Conservation (phyloP, 2,113 vertebrate species). For the Actenoides lindsayi region DNA sequence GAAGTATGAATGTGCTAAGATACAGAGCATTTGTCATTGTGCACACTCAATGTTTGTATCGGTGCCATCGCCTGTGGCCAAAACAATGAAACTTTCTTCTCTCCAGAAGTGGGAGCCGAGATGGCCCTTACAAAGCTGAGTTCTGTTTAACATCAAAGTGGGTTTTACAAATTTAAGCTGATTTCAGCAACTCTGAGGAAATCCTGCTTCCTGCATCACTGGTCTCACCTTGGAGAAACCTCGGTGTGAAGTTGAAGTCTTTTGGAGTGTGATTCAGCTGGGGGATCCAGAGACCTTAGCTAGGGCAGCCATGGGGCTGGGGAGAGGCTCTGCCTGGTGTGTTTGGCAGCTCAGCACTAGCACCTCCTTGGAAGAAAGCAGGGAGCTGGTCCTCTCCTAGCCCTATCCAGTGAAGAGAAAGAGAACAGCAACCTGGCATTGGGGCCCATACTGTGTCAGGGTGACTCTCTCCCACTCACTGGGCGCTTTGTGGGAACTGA, state of each 20-base stretch:
- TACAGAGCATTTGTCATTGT: background rate
- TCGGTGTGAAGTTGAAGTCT: background rate
- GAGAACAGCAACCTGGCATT: rapidly evolving
- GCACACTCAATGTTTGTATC: background rate
- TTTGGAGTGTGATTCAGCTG: too few relatives aligned
- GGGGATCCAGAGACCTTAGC: rapidly evolving
- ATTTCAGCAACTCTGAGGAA: background rate
- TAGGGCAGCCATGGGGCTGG: rapidly evolving
- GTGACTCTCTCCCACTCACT: background rate
- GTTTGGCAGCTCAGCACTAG: background rate
- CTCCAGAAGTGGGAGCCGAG: background rate
- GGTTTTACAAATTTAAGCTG: background rate
- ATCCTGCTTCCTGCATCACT: background rate
- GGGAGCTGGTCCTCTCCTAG: background rate
- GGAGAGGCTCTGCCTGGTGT: background rate
- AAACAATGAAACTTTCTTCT: background rate
- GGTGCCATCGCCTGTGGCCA: background rate
- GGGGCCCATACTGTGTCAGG: background rate
- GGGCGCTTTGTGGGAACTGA: rapidly evolving
- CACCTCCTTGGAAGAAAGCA: background rate
- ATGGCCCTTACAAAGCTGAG: background rate
- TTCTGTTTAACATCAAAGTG: background rate
- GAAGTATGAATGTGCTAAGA: background rate
- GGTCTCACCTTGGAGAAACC: background rate
- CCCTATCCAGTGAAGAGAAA: rapidly evolving